These are phyloP conservation scores for Adela reaumurella DNA, from an alignment of 2,888 invertebrate genomes.

Conservation along the genomic window DNA sequence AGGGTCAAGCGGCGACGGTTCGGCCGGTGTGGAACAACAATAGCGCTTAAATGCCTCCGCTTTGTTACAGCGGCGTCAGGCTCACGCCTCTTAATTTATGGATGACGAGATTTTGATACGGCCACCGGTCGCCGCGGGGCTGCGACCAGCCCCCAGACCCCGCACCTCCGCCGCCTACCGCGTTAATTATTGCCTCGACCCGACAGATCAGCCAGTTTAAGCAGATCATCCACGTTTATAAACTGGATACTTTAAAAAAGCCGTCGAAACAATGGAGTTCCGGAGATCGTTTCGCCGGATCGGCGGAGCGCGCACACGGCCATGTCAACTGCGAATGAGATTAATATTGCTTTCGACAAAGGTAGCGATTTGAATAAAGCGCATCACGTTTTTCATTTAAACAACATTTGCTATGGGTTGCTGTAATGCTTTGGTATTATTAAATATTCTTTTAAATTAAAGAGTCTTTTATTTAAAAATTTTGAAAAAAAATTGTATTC, in stretches of 20 bases:
- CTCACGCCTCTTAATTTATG: conserved; percentile 29
- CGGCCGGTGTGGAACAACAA: not conserved
- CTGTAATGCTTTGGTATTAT: too few species aligned
- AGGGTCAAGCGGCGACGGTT: not conserved
- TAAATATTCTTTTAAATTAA: too few species aligned
- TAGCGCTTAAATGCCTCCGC: not conserved
- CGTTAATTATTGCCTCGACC: not conserved
- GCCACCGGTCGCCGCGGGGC: conserved; percentile 9
- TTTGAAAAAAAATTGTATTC: too few species aligned
- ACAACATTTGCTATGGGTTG: too few species aligned
- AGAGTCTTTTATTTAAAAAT: too few species aligned
- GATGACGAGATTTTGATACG: conserved; percentile 40
- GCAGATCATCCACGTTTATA: not conserved
- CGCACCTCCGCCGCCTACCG: not conserved
- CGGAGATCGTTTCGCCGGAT: not conserved
- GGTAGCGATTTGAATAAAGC: not conserved
- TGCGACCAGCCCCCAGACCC: too few species aligned
- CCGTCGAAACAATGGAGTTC: not conserved
- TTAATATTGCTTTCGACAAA: not conserved
- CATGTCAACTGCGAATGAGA: not conserved
- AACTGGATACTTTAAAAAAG: not conserved
- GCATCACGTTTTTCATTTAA: too few species aligned
- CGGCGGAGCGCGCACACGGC: not conserved
- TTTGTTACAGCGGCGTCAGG: not conserved
- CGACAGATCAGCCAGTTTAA: not conserved